A percentile compares a stretch with the other conserved stretches of the same genome.
Evolutionary conservation across 2,113 vertebrate species (phyloP).

Genomic region (Chaenocephalus aceratus): DNA sequence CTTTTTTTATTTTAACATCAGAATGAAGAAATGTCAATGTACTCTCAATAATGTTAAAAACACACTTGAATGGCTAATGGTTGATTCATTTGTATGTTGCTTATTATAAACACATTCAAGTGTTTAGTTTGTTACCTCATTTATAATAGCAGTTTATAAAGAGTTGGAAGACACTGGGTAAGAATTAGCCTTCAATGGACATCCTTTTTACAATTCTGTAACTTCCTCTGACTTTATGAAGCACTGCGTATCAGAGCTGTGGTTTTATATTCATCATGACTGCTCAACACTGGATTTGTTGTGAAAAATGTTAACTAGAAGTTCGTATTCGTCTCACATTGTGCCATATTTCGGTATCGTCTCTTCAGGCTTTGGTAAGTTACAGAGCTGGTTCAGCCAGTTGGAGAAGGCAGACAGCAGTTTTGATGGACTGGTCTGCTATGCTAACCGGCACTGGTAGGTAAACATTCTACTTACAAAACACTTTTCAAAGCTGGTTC

Average conservation of each 20-base stretch:
- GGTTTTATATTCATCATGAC: neutral
- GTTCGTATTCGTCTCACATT: neutral
- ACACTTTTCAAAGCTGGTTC: fast-evolving
- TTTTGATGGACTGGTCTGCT: neutral
- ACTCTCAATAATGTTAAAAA: neutral
- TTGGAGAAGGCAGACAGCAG: slow-evolving; percentile 10
- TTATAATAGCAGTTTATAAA: too few species aligned
- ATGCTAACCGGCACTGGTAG: neutral
- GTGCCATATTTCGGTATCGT: neutral
- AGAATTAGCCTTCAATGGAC: neutral
- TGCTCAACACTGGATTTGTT: neutral
- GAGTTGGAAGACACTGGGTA: neutral
- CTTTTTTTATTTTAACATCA: neutral
- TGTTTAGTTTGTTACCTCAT: neutral
- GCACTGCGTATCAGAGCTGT: neutral
- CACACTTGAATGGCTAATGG: too few species aligned
- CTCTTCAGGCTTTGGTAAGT: neutral
- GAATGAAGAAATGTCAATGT: neutral
- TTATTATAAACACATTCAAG: neutral
- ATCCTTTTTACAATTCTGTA: neutral
- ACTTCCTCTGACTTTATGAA: too few species aligned
- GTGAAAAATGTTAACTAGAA: neutral
- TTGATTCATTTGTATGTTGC: neutral
- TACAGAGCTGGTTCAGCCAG: slow-evolving; percentile 68
- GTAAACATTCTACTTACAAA: neutral